Evolutionary conservation across 2,888 invertebrate genomes (phyloP), one percentile per base, ranked within the genome.

Genomic region (Lycaena phlaeas): DNA sequence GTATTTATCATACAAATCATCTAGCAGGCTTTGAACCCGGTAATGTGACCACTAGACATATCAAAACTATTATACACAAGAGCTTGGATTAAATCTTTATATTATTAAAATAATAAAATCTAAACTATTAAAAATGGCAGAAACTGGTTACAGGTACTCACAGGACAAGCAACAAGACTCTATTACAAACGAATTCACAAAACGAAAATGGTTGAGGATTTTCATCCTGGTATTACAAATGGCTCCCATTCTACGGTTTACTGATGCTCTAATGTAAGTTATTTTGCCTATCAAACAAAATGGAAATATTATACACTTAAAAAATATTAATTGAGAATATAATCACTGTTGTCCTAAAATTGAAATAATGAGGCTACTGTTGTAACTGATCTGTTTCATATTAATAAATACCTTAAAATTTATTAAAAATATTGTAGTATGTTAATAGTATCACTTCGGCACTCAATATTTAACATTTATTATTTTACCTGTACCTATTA

Each of bases 201-300:
- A 84, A 49, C 74, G 86, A 42, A 85, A 86, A 55, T 75, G 87
- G 58, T 75, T 89, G n/a, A 75, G 88, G 14, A 68, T 89, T 29
- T 71, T 90, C 53, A 87, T 90, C 4, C 66, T 92, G 22, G 60
- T 89, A 11, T 85, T 93, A 39, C 92, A 92, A 72, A 82, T 93
- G 66, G 92, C 92, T 1, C 92, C 93, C 0, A 87, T 92, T 27
- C 68, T 92, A 31, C 81, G 92, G 56, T 91, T 89, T 54, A 86
- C 84, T 41, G 88, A 89, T 70, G 88, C 88, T 14, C 70, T 88
- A 9, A 75, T 86, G 85, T 85, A 56, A 68, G 70, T 49, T 29
- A 7, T 29, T n/a, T n/a, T n/a, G n/a, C n/a, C n/a, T n/a, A n/a
- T n/a, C n/a, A n/a, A n/a, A n/a, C n/a, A n/a, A n/a, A n/a, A n/a